phyloP scores from a whole-genome alignment of 2,888 invertebrate genomes.

The Punctoribates punctum region DNA sequence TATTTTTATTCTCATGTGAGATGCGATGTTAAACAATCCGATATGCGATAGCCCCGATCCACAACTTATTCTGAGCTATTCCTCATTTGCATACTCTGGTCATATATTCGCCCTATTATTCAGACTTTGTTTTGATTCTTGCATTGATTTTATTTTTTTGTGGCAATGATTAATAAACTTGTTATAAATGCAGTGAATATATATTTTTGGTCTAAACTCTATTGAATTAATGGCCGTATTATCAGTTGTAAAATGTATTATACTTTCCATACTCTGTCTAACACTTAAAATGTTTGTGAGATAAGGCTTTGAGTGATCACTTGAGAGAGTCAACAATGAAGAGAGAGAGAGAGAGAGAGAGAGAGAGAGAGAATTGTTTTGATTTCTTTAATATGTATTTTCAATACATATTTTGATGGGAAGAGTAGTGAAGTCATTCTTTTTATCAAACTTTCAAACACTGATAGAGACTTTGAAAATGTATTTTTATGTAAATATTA shows the following conservation, averaged over 20 bases:
- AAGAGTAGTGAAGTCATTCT: not conserved
- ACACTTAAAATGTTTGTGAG: not conserved
- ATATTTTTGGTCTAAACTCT: not conserved
- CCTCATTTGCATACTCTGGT: too few species aligned
- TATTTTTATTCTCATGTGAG: not conserved
- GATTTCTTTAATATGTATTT: not conserved
- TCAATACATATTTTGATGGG: not conserved
- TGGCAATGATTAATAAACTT: constrained; percentile 1
- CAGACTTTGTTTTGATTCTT: not conserved
- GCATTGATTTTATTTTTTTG: not conserved
- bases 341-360: not conserved
- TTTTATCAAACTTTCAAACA: not conserved
- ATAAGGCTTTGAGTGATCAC: constrained; percentile 35
- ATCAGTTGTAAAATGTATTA: constrained; percentile 28
- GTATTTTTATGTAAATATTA: not conserved
- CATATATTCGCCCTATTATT: not conserved
- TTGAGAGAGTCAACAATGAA: not conserved
- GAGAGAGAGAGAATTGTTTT: not conserved
- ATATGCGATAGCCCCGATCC: too few species aligned
- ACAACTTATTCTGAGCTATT: too few species aligned
- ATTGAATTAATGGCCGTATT: constrained; percentile 10
- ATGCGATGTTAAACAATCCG: not conserved
- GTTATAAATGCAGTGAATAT: constrained; percentile 1
- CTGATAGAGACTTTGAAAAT: constrained; percentile 1
- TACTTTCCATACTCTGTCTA: constrained; percentile 15